Evolutionary conservation across 2,797 vertebrate genomes (phyloP), one percentile per base, ranked within the genome.

Genomic region (Ambastaia sidthimunki): DNA sequence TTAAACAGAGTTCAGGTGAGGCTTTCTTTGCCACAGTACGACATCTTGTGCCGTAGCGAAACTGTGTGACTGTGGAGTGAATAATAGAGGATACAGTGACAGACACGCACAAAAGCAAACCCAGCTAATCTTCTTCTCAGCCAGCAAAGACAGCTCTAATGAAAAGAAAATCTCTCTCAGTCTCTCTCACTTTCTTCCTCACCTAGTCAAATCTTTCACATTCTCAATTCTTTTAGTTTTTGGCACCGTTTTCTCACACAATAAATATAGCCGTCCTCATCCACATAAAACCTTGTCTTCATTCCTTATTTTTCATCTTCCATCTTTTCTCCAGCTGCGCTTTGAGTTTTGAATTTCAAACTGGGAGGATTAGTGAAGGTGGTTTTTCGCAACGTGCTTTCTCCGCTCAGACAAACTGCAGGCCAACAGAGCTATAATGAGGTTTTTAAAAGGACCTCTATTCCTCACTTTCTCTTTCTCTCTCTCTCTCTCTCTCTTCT

Each of bases 321-420:
- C 31, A 31, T 74, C 18, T 50, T 80, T 69, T 48, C 71, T 37
- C 54, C 47, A 57, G 71, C 18, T 34, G 34, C 1, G 13, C 68
- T 66, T 55, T 67, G 60, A 72, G 68, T 82, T 82, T 77, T 77
- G 19, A 48, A 73, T 78, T 77, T 77, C 60, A 77, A 65, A 70
- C 67, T 65, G 69, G 10, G 37, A 59, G 72, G 80, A 78, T 82
- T 82, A 77, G 80, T 44, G 19, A 77, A 72, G 60, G 68, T 67
- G 12, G 23, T 71, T 76, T n/a, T 71, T 59, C 50, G 66, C 59
- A 77, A 72, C 66, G 34, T 4, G 15, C 41, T 47, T n/a, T 44
- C 70, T 57, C 23, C 37, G 0, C 62, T 76, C 44, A 81, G 73
- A 52, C 57, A 71, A 71, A 65, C 73, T 28, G 11, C 23, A 57